A percentile compares a stretch with the other conserved stretches of the same genome.
phyloP scores from a whole-genome alignment of 1,140 invertebrate genomes.

The Coenobita brevimanus region DNA sequence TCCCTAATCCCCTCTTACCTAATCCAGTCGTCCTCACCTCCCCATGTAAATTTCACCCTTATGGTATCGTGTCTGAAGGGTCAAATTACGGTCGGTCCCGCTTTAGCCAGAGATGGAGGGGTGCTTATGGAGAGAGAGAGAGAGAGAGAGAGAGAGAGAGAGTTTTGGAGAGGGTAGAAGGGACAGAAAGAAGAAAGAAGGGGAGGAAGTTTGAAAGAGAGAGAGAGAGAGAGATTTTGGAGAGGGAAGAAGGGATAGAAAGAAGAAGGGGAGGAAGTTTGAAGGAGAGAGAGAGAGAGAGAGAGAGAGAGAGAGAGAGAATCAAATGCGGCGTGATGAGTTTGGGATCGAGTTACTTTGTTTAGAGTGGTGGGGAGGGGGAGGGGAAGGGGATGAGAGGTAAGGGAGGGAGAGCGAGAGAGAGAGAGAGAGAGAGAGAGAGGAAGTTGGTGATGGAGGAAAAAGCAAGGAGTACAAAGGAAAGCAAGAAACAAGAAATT shows the following conservation, averaged over 20 bases:
- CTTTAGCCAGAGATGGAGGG: background rate
- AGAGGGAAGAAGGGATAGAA: background rate
- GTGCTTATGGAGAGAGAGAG: background rate
- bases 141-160: background rate
- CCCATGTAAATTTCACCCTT: too few species aligned
- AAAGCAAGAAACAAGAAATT: background rate
- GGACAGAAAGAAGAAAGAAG: background rate
- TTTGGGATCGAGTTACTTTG: conserved; percentile 53
- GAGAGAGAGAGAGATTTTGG: background rate
- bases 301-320: conserved; percentile 4
- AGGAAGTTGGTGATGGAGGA: background rate
- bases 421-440: background rate
- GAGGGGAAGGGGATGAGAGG: background rate
- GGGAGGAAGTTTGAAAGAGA: background rate
- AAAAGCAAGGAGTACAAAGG: background rate
- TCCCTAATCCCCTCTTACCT: too few species aligned
- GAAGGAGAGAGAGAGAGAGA: background rate
- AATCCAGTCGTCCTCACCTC: background rate
- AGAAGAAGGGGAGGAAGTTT: background rate
- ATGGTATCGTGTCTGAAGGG: too few species aligned
- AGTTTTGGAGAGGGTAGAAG: background rate
- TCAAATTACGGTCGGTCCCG: too few species aligned
- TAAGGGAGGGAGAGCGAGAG: background rate
- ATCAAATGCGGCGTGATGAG: conserved; percentile 54
- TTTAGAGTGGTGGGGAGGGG: conserved; percentile 34